phyloP scores from a whole-genome alignment of 2,113 vertebrate species.

The Cercopithecus mona region DNA sequence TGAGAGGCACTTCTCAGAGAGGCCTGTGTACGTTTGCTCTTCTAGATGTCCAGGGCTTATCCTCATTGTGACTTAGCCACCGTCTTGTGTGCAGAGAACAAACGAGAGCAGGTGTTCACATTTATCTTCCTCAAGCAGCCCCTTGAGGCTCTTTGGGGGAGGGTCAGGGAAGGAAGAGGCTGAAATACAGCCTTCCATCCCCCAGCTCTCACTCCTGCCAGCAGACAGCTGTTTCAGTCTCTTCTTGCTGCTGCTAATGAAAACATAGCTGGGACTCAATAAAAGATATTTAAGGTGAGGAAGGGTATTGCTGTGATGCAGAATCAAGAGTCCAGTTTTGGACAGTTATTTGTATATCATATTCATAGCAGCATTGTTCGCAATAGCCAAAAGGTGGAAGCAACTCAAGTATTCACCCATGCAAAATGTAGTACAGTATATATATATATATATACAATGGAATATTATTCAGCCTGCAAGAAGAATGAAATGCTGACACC shows the following conservation, averaged over 20 bases:
- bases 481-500: not conserved
- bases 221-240: not conserved
- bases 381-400: not conserved
- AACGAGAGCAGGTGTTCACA: not conserved
- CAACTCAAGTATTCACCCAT: too few relatives aligned
- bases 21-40: not conserved
- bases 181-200: not conserved
- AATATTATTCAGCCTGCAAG: not conserved
- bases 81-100: not conserved
- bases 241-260: not conserved
- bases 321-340: too few relatives aligned
- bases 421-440: too few relatives aligned
- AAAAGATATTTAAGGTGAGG: slow-evolving; percentile 49
- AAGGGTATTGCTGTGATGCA: too few relatives aligned
- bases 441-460: not conserved
- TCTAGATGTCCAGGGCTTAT: not conserved
- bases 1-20: not conserved
- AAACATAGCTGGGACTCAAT: not conserved
- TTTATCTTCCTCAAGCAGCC: slow-evolving; percentile 36
- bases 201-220: not conserved
- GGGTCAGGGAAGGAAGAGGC: not conserved
- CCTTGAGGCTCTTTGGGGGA: not conserved
- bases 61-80: not conserved
- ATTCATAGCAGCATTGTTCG: not conserved
- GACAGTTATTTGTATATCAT: not conserved